Percentiles rank a stretch among this genome's conserved stretches.
Evolutionary conservation across 53 echinoderm and acorn worm species (phyloP).

Genomic region (Hippasteria phrygiana): DNA sequence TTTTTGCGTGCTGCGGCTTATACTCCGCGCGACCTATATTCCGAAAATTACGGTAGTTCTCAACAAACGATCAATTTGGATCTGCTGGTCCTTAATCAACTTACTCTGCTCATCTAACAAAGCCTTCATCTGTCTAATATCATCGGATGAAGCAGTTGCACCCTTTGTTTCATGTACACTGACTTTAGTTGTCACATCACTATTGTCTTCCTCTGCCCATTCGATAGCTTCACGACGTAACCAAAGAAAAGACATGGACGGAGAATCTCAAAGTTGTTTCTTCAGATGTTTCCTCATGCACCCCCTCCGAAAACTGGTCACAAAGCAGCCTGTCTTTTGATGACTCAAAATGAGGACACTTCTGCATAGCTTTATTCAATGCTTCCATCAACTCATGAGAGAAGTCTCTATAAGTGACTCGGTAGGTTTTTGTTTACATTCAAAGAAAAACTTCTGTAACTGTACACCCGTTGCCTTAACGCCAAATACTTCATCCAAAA

Average conservation of each 20-base stretch:
- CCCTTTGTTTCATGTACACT: neutral
- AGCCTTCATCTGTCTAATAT: neutral
- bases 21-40: too few relatives aligned
- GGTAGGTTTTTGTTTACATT: slow-evolving; percentile 17
- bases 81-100: neutral
- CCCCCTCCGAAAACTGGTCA: slow-evolving; percentile 36
- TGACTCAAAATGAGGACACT: neutral
- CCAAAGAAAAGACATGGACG: neutral
- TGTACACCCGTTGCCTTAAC: neutral
- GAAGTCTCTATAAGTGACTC: slow-evolving; percentile 11
- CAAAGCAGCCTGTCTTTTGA: slow-evolving; percentile 4
- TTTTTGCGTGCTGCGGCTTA: too few relatives aligned
- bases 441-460: neutral
- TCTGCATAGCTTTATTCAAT: neutral
- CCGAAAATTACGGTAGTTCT: neutral
- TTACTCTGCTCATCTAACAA: neutral
- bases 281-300: neutral
- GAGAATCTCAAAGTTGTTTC: slow-evolving; percentile 14
- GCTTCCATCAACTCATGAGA: slow-evolving; percentile 1
- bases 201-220: neutral
- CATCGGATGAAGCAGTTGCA: neutral
- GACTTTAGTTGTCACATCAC: neutral
- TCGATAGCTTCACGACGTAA: slow-evolving; percentile 6
- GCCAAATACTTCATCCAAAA: slow-evolving; percentile 3
- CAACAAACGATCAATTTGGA: neutral